A percentile compares a stretch with the other conserved stretches of the same genome.
Evolutionary conservation across 37 sponge, comb jelly and placozoan genomes (phyloP).

Genomic region (Hormiphora californensis): DNA sequence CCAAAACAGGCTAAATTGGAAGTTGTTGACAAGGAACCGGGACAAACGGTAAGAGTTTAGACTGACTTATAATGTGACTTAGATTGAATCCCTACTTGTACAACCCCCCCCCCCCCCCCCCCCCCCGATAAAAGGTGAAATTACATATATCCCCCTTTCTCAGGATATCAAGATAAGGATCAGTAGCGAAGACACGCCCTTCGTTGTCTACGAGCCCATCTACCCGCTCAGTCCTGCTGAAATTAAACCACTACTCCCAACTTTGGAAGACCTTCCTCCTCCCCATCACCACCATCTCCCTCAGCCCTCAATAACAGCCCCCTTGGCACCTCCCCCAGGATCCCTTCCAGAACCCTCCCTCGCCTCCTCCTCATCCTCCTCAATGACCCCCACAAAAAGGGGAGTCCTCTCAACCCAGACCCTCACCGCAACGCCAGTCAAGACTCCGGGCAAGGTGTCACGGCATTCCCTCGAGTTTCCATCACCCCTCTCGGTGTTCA

Average conservation of each 20-base stretch:
- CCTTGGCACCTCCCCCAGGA: no score
- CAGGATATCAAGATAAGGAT: constrained; percentile 10
- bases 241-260: no score
- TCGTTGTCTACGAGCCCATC: constrained; percentile 1
- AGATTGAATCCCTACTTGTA: no score
- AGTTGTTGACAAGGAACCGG: not conserved
- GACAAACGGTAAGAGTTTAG: constrained; percentile 1
- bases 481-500: not conserved
- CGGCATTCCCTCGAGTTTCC: constrained; percentile 1
- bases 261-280: no score
- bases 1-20: constrained; percentile 35
- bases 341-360: no score
- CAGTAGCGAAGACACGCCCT: not conserved
- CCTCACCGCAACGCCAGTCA: not conserved
- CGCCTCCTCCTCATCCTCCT: no score
- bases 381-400: not conserved
- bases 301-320: no score
- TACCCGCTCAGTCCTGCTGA: not conserved
- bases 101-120: no score
- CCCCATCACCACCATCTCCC: no score
- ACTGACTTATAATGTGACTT: not conserved
- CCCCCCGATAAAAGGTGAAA: no score
- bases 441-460: not conserved
- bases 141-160: no score
- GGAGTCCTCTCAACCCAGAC: not conserved